Evolutionary conservation across 2,797 vertebrate genomes (phyloP).

Genomic region (Galaxias olidus): DNA sequence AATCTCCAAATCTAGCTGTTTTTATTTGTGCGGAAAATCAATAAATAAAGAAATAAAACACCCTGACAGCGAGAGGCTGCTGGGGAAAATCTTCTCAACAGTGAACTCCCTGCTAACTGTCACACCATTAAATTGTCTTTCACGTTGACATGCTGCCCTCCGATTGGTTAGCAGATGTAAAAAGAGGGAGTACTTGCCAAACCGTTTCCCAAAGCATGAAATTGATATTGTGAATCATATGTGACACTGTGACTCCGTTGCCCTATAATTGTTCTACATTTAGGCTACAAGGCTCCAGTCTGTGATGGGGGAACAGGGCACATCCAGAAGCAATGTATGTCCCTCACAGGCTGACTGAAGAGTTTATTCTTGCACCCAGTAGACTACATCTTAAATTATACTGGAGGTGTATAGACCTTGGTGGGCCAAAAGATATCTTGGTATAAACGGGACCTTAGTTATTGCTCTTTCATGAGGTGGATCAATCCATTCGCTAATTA

Average conservation of each 20-base stretch:
- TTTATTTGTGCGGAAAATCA: slow-evolving; percentile 77
- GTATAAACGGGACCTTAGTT: slow-evolving; percentile 79
- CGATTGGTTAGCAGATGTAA: slow-evolving; percentile 99
- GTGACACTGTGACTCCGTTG: slow-evolving; percentile 92
- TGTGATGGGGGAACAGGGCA: slow-evolving; percentile 63
- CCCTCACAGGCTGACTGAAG: slow-evolving; percentile 63
- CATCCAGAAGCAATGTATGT: slow-evolving; percentile 64
- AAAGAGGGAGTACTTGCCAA: slow-evolving; percentile 91
- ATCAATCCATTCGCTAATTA: slow-evolving; percentile 85
- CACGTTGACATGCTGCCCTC: slow-evolving; percentile 86
- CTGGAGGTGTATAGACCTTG: slow-evolving; percentile 75
- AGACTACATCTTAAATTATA: slow-evolving; percentile 82
- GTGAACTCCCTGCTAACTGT: slow-evolving; percentile 92
- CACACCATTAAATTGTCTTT: slow-evolving; percentile 91
- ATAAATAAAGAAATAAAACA: slow-evolving; percentile 95
- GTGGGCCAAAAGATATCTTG: slow-evolving; percentile 73
- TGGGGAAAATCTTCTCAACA: slow-evolving; percentile 73
- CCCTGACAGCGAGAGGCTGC: slow-evolving; percentile 88
- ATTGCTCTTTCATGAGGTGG: slow-evolving; percentile 80
- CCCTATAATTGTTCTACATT: slow-evolving; percentile 95
- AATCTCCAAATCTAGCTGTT: too few species aligned
- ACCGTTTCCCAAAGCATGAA: slow-evolving; percentile 95
- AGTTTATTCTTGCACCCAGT: slow-evolving; percentile 72
- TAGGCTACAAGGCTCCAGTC: slow-evolving; percentile 70
- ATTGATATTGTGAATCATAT: slow-evolving; percentile 99